phyloP scores from a whole-genome alignment of 2,797 vertebrate genomes.

The Hylomyscus alleni region DNA sequence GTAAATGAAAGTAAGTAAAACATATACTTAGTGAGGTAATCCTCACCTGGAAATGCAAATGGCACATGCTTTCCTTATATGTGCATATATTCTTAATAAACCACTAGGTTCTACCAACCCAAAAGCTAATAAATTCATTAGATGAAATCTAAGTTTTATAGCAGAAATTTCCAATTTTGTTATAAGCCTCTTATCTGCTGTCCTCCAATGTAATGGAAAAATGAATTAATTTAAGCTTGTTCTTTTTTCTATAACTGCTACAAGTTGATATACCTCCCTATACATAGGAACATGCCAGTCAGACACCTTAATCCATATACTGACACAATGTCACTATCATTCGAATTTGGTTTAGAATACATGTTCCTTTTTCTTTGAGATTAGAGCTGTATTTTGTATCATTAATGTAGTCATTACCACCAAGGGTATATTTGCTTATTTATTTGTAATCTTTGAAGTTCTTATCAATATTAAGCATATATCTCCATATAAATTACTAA shows the following conservation, averaged over 20 bases:
- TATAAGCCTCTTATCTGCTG: not conserved
- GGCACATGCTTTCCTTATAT: not conserved
- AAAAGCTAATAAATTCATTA: not conserved
- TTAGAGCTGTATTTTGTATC: not conserved
- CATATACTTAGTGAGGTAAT: not conserved
- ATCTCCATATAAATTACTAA: constrained; percentile 17
- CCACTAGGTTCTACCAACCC: not conserved
- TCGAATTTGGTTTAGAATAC: not conserved
- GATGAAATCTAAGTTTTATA: not conserved
- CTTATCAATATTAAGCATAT: constrained; percentile 26
- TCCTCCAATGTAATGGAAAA: no score
- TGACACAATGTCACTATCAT: not conserved
- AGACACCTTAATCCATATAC: not conserved
- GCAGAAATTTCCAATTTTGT: not conserved
- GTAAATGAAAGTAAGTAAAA: not conserved
- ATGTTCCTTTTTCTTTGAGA: not conserved
- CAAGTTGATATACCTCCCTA: not conserved
- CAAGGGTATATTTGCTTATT: constrained; percentile 28
- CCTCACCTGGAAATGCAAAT: not conserved
- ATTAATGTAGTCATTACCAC: not conserved
- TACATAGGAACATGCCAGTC: not conserved
- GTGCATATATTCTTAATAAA: not conserved
- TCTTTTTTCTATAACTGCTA: not conserved
- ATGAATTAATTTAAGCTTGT: not conserved
- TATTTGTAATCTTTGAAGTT: constrained; percentile 21